Evolutionary conservation across 2,113 vertebrate species (phyloP).

Genomic region (Zosterops lateralis): DNA sequence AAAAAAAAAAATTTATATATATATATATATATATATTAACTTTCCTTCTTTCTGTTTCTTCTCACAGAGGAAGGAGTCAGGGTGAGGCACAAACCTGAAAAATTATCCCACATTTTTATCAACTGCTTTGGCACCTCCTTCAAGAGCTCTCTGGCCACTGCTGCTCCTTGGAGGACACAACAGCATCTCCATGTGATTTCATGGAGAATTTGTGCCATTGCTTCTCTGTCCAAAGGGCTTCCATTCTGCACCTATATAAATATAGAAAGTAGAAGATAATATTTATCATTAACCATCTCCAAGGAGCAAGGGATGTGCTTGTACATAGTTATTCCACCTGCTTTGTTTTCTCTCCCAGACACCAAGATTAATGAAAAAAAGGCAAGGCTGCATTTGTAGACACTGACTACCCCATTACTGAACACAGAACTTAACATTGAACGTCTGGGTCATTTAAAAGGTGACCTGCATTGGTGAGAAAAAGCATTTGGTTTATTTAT

Average conservation of each 20-base stretch:
- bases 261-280: background rate
- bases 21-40: background rate
- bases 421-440: background rate
- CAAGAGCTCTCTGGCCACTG: background rate
- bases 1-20: background rate
- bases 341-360: background rate
- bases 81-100: background rate
- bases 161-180: background rate
- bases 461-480: background rate
- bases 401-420: slow-evolving; percentile 14
- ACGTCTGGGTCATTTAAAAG: slow-evolving; percentile 6
- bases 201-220: background rate
- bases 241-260: background rate
- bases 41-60: background rate
- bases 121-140: background rate
- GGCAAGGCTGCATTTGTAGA: slow-evolving; percentile 33
- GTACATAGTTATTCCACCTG: background rate
- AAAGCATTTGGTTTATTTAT: slow-evolving; percentile 18
- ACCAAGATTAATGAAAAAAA: background rate
- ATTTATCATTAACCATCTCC: background rate
- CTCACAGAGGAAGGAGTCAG: background rate
- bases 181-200: background rate
- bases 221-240: background rate
- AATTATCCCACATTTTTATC: background rate
- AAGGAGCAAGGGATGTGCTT: background rate